Conservation (phyloP, 2,113 vertebrate genomes). For the Platichthys stellatus region DNA sequence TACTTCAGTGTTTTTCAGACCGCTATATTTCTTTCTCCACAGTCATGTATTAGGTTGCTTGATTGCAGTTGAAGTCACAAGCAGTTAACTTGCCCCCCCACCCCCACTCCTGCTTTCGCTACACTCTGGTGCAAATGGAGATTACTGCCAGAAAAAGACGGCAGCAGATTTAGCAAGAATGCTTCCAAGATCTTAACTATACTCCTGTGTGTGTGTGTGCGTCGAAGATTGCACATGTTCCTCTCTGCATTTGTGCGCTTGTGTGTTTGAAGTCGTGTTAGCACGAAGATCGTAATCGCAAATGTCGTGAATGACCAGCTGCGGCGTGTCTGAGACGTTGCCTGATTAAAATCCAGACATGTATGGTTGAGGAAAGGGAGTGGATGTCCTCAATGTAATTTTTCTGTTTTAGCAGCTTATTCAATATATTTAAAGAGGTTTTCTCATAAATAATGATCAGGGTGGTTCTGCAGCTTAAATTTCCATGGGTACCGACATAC, state of each 20-base stretch:
- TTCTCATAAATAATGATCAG: background rate
- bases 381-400: background rate
- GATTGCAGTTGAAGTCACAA: slow-evolving; percentile 20
- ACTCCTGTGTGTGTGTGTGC: slow-evolving; percentile 7
- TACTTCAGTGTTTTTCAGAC: background rate
- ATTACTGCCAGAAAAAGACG: slow-evolving; percentile 64
- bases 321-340: slow-evolving; percentile 51
- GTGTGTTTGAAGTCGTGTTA: slow-evolving; percentile 55
- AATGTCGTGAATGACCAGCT: slow-evolving; percentile 59
- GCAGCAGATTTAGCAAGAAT: slow-evolving; percentile 71
- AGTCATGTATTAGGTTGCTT: slow-evolving; percentile 15
- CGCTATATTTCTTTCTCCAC: background rate
- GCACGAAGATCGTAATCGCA: slow-evolving; percentile 43
- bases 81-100: slow-evolving; percentile 19
- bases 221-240: slow-evolving; percentile 10
- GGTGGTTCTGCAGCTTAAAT: slow-evolving; percentile 8
- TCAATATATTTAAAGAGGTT: too few relatives aligned
- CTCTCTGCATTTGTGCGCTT: slow-evolving; percentile 21
- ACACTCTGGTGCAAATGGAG: slow-evolving; percentile 45
- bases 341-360: slow-evolving; percentile 46
- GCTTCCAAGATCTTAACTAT: slow-evolving; percentile 73
- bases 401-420: background rate
- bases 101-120: slow-evolving; percentile 1
- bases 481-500: background rate
- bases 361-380: background rate